A percentile compares a stretch with the other conserved stretches of the same genome.
phyloP scores from a whole-genome alignment of 1,140 invertebrate species.

The Macrosteles quadrilineatus region DNA sequence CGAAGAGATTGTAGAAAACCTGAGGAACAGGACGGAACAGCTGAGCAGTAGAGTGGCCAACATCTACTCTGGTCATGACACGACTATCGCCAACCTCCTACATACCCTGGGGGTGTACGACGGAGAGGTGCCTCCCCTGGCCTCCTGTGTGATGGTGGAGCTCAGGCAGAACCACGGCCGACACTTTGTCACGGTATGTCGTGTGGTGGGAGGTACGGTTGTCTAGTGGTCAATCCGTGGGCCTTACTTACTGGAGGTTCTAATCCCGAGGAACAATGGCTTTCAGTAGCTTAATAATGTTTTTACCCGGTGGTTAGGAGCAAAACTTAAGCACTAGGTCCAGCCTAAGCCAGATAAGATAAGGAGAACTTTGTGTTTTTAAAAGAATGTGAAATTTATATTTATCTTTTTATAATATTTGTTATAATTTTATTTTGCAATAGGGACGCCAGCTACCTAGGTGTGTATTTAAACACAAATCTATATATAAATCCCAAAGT shows the following conservation, averaged over 20 bases:
- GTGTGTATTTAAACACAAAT: no score
- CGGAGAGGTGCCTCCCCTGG: slow-evolving; percentile 69
- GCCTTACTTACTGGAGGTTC: background rate
- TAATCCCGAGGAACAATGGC: background rate
- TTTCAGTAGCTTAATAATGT: background rate
- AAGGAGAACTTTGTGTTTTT: no score
- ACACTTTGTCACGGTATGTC: slow-evolving; percentile 52
- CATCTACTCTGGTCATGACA: slow-evolving; percentile 82
- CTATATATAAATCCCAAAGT: no score
- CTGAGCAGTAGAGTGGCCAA: slow-evolving; percentile 58
- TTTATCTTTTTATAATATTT: no score
- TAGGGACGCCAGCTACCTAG: no score
- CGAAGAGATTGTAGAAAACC: slow-evolving; percentile 62
- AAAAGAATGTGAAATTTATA: no score
- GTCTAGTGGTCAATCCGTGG: background rate
- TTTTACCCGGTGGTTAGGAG: no score
- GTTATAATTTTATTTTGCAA: no score
- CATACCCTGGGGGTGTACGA: slow-evolving; percentile 73
- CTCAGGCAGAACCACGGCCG: slow-evolving; percentile 44
- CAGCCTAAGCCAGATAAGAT: no score
- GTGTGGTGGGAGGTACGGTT: background rate
- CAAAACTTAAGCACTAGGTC: no score
- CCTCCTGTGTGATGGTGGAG: slow-evolving; percentile 67
- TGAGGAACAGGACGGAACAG: slow-evolving; percentile 52
- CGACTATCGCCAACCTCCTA: slow-evolving; percentile 75